Evolutionary conservation across 2,888 invertebrate species (phyloP), one percentile per base, ranked within the genome.

Genomic region (Coenonympha glycerion): DNA sequence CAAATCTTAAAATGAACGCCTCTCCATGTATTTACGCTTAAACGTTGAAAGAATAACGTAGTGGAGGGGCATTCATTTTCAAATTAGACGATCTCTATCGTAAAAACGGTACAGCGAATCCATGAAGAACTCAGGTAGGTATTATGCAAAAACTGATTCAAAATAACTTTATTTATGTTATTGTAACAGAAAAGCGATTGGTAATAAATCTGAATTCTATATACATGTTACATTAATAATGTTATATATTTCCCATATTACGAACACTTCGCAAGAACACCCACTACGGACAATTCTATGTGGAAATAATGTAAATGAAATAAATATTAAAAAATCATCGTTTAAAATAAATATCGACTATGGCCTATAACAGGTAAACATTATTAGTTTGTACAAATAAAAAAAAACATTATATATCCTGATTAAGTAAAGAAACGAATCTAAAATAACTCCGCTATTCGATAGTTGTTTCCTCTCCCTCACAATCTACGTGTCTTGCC

Each of bases 201-300:
- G 30, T 30, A 24, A 3, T 41, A 30, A 45, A 44, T 39, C 31
- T 37, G 22, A 49, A 6, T 24, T 55, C 34, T 55, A 49, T 55
- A 30, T 52, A 57, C 49, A 55, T 31, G 6, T 41, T 15, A 36
- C 2, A 24, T 24, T 24, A 6, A 2, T 24, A 24, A 4, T n/a
- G 9, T 9, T 24, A 4, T 33, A 40, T 42, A 19, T 50, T 55
- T 55, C 45, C 39, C 54, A 53, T 58, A 57, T 55, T 51, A 60
- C 59, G 53, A 54, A 55, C 51, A 52, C 52, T 51, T 55, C 50
- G 52, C 50, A 49, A 6, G 51, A 41, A 53, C 34, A 45, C 47
- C 36, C 44, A 19, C 22, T 5, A 36, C 34, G 30, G 50, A 47
- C 55, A 50, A 56, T 50, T 50, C 44, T 40, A 18, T 46, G 41